Percentiles rank a stretch among this genome's conserved stretches.
phyloP scores from a whole-genome alignment of 2,888 invertebrate genomes.

The Stenolophus ochropezus region DNA sequence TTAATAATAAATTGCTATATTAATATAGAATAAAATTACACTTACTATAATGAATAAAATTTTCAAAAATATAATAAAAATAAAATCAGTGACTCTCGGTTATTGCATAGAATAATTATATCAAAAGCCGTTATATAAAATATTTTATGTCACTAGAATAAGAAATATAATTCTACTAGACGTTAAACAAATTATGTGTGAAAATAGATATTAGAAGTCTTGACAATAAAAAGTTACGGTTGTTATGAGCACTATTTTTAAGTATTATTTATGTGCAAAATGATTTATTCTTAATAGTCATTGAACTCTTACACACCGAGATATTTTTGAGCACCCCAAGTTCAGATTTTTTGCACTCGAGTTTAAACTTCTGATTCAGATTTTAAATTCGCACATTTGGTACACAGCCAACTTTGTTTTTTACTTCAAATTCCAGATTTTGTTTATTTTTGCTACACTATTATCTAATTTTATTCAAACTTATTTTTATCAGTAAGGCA shows the following conservation, averaged over 20 bases:
- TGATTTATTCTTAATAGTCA: slow-evolving; percentile 37
- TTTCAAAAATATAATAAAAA: too few species aligned
- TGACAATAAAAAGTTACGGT: slow-evolving; percentile 7
- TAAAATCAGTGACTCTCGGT: too few species aligned
- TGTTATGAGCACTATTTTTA: slow-evolving; percentile 2
- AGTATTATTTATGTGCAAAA: neutral
- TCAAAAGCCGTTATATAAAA: too few species aligned
- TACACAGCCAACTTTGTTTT: slow-evolving; percentile 26
- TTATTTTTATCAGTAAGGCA: neutral
- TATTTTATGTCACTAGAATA: too few species aligned
- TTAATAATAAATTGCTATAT: too few species aligned
- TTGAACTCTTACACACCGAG: neutral
- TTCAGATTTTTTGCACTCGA: slow-evolving; percentile 39
- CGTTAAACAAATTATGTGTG: neutral
- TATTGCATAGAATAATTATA: too few species aligned
- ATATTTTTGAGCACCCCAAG: slow-evolving; percentile 36
- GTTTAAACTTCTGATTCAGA: slow-evolving; percentile 37
- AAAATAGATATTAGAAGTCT: neutral
- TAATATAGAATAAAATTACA: too few species aligned
- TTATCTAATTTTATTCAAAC: slow-evolving; percentile 30
- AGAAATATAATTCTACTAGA: too few species aligned
- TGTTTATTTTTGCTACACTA: slow-evolving; percentile 21
- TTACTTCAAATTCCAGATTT: slow-evolving; percentile 24
- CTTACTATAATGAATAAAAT: too few species aligned
- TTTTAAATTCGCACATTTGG: slow-evolving; percentile 11